A percentile compares a stretch with the other conserved stretches of the same genome.
Evolutionary conservation across 1,140 invertebrate genomes (phyloP).

Genomic region (Pseudomyrmex dendroicus): DNA sequence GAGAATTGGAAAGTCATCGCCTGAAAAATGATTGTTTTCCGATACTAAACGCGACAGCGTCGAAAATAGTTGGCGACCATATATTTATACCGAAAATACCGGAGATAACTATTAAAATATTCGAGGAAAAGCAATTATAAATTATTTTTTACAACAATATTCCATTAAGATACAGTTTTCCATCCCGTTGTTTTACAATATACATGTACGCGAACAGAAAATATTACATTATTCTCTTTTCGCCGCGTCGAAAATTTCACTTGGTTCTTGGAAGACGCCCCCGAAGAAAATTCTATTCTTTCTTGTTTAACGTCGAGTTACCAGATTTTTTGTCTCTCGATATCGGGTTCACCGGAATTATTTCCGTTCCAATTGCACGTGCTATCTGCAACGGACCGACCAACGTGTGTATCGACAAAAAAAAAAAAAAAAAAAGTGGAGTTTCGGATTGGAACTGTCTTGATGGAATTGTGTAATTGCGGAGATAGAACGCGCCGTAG

Average conservation of each 20-base stretch:
- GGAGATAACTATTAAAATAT: neutral
- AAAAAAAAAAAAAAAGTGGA: neutral
- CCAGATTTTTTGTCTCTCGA: no score
- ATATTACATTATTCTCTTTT: no score
- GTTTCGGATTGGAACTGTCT: neutral
- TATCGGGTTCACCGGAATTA: neutral
- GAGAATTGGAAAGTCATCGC: conserved; percentile 55
- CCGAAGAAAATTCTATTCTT: no score
- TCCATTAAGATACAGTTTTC: no score
- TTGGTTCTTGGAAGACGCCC: no score
- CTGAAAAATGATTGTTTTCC: conserved; percentile 58
- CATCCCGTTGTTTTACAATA: no score
- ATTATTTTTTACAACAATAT: no score
- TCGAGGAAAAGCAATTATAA: no score
- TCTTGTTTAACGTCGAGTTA: no score
- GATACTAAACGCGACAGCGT: conserved; percentile 34
- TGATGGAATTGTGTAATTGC: neutral
- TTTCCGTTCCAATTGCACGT: neutral
- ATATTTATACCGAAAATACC: conserved; percentile 13
- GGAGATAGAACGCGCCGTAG: neutral
- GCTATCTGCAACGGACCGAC: neutral
- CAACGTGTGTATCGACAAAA: neutral
- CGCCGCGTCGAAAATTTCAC: no score
- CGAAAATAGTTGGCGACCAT: conserved; percentile 16
- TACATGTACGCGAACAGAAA: no score